Evolutionary conservation across 2,113 vertebrate genomes (phyloP).

Genomic region (Albula glossodonta): DNA sequence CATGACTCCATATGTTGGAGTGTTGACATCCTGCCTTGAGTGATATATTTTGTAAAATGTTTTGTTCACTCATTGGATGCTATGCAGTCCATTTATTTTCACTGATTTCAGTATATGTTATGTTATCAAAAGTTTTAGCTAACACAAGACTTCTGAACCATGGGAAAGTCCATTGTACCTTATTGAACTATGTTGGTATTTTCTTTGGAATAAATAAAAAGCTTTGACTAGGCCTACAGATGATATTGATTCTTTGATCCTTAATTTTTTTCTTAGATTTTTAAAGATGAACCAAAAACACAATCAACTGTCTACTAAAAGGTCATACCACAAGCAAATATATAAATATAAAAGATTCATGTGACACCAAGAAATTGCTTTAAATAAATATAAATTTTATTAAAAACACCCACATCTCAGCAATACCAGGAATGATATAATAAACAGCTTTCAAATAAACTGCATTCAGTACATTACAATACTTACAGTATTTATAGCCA

Average conservation of each 20-base stretch:
- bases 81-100: not conserved
- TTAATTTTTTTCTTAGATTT: not conserved
- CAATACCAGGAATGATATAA: constrained; percentile 99
- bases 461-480: constrained; percentile 99
- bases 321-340: not conserved
- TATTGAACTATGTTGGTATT: not conserved
- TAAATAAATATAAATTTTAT: constrained; percentile 99
- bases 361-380: constrained; percentile 68
- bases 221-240: not conserved
- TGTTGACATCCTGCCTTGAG: not conserved
- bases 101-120: not conserved
- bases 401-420: constrained; percentile 99
- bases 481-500: constrained; percentile 98
- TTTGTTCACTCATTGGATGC: not conserved
- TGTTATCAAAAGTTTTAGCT: not conserved
- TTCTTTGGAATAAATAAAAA: not conserved
- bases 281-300: not conserved
- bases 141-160: not conserved
- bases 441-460: constrained; percentile 99
- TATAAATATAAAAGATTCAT: not conserved
- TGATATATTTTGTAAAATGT: not conserved
- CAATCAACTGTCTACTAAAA: not conserved
- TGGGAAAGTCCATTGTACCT: not conserved
- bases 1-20: no score
- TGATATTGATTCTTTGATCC: not conserved